Conservation (phyloP, 2,797 vertebrate genomes). For the Chiloscyllium punctatum region DNA sequence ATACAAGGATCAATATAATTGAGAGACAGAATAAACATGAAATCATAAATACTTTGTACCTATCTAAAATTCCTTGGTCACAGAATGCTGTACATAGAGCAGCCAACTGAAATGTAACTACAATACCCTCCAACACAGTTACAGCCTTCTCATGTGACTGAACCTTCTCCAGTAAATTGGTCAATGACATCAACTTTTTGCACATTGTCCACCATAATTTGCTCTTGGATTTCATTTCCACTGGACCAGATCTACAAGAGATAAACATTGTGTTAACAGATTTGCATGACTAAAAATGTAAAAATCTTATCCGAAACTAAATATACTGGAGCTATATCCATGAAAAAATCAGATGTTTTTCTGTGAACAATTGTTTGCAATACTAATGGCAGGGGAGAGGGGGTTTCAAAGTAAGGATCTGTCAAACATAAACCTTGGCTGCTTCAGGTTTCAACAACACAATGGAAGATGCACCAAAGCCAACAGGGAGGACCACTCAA, state of each 20-base stretch:
- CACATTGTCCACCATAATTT: slow-evolving; percentile 68
- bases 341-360: not conserved
- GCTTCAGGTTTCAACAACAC: not conserved
- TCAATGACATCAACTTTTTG: slow-evolving; percentile 63
- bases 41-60: slow-evolving; percentile 50
- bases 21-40: not conserved
- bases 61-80: slow-evolving; percentile 44
- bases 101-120: slow-evolving; percentile 65
- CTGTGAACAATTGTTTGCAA: not conserved
- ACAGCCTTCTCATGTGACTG: slow-evolving; percentile 45
- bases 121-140: slow-evolving; percentile 65
- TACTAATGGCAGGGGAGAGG: not conserved
- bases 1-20: not conserved
- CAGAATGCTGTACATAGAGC: slow-evolving; percentile 67
- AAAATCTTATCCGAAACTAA: not conserved
- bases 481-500: no score
- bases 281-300: not conserved
- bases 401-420: not conserved
- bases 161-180: slow-evolving; percentile 52
- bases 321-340: not conserved
- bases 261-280: slow-evolving; percentile 42
- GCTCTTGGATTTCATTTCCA: slow-evolving; percentile 68
- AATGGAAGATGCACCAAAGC: not conserved
- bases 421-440: not conserved
- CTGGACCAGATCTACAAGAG: slow-evolving; percentile 53